Conservation (phyloP, 1,140 invertebrate species). For the Paralvinella palmiformis region DNA sequence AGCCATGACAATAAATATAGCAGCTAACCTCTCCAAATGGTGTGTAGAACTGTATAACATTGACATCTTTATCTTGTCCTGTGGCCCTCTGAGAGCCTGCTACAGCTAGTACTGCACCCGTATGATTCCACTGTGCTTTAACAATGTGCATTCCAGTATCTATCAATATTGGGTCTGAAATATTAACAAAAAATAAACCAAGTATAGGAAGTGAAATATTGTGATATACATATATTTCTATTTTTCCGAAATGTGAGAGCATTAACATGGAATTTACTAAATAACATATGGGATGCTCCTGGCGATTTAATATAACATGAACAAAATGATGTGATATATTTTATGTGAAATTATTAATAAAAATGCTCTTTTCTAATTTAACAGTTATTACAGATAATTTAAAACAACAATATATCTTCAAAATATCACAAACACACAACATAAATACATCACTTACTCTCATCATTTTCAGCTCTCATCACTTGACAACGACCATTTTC, state of each 20-base stretch:
- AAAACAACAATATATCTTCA: too few species aligned
- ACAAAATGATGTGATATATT: too few species aligned
- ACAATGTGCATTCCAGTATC: slow-evolving; percentile 70
- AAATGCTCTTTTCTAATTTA: too few species aligned
- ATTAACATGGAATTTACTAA: too few species aligned
- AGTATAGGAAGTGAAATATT: too few species aligned
- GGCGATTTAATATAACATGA: neutral
- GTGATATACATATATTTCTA: too few species aligned
- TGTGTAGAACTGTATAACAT: slow-evolving; percentile 86
- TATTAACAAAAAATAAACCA: slow-evolving; percentile 47
- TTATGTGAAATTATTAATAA: too few species aligned
- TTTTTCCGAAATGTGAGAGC: too few species aligned
- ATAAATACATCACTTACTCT: slow-evolving; percentile 58
- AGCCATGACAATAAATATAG: too few species aligned
- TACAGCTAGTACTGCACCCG: slow-evolving; percentile 79
- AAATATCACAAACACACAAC: too few species aligned
- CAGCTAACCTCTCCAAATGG: slow-evolving; percentile 72
- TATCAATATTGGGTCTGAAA: slow-evolving; percentile 54
- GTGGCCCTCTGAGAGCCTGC: slow-evolving; percentile 64
- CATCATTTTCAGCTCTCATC: slow-evolving; percentile 83
- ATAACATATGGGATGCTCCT: too few species aligned
- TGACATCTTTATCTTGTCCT: slow-evolving; percentile 61
- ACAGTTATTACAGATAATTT: too few species aligned
- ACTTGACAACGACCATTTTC: slow-evolving; percentile 78
- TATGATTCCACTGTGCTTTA: slow-evolving; percentile 85